phyloP scores from a whole-genome alignment of 2,113 vertebrate genomes.

The Mugil cephalus region DNA sequence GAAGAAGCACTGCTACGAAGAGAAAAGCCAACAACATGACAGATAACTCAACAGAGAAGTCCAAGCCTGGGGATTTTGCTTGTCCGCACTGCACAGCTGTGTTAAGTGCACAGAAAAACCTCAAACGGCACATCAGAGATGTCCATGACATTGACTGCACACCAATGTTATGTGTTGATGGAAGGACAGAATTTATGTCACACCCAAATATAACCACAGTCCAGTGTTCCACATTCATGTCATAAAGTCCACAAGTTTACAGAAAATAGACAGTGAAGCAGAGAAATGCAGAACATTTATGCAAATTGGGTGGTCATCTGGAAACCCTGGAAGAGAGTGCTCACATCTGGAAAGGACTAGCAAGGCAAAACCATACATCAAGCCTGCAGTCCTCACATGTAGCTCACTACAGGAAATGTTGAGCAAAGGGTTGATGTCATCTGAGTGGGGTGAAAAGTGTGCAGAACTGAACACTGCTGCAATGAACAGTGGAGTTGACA shows the following conservation, averaged over 20 bases:
- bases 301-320: background rate
- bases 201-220: slow-evolving; percentile 10
- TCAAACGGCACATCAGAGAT: background rate
- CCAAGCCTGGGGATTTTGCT: background rate
- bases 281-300: slow-evolving; percentile 9
- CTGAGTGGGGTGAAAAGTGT: slow-evolving; percentile 1
- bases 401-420: background rate
- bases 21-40: slow-evolving; percentile 5
- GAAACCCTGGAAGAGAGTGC: slow-evolving; percentile 22
- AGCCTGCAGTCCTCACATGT: slow-evolving; percentile 3
- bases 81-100: background rate
- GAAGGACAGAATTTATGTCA: slow-evolving; percentile 20
- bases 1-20: background rate
- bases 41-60: fast-evolving
- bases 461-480: background rate
- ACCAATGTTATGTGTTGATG: slow-evolving; percentile 11
- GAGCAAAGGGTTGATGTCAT: slow-evolving; percentile 8
- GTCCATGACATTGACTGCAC: background rate
- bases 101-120: background rate
- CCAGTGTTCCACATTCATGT: background rate
- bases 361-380: background rate
- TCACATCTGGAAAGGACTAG: slow-evolving; percentile 16
- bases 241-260: slow-evolving; percentile 15
- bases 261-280: slow-evolving; percentile 17
- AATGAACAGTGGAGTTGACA: background rate